Conservation (phyloP, 2,113 vertebrate genomes). For the Struthio camelus region DNA sequence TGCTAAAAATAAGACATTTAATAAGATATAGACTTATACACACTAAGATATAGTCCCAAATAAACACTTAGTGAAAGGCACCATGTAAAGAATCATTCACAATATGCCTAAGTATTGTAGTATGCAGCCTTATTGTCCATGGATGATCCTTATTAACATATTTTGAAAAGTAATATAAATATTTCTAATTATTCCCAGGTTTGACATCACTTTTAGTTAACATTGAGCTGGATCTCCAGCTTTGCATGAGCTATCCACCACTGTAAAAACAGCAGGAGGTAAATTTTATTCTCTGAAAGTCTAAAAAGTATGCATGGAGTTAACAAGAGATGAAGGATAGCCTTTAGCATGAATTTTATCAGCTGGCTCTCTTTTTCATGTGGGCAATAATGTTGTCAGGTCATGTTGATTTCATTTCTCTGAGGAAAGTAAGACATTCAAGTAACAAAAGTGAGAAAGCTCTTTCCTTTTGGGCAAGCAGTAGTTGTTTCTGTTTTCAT, state of each 20-base stretch:
- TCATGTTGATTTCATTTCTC: neutral
- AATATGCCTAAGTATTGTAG: neutral
- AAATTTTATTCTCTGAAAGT: neutral
- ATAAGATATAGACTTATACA: neutral
- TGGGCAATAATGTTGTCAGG: neutral
- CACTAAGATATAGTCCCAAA: neutral
- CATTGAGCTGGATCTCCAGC: neutral
- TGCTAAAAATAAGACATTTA: neutral
- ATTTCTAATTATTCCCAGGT: neutral
- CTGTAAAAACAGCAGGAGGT: neutral
- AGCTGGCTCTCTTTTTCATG: neutral
- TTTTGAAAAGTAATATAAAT: neutral
- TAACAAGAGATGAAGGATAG: neutral
- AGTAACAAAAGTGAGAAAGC: neutral
- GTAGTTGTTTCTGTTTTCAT: neutral
- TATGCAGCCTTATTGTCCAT: neutral
- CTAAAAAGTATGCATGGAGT: neutral
- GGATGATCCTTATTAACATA: neutral
- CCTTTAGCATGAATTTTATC: neutral
- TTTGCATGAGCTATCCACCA: neutral
- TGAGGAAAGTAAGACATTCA: neutral
- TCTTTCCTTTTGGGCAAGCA: neutral
- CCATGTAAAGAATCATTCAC: neutral
- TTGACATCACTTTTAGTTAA: neutral
- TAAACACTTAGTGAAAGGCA: neutral